These are phyloP conservation scores for Thalassophryne amazonica DNA, from an alignment of 2,797 vertebrate genomes.

Conservation along the genomic window DNA sequence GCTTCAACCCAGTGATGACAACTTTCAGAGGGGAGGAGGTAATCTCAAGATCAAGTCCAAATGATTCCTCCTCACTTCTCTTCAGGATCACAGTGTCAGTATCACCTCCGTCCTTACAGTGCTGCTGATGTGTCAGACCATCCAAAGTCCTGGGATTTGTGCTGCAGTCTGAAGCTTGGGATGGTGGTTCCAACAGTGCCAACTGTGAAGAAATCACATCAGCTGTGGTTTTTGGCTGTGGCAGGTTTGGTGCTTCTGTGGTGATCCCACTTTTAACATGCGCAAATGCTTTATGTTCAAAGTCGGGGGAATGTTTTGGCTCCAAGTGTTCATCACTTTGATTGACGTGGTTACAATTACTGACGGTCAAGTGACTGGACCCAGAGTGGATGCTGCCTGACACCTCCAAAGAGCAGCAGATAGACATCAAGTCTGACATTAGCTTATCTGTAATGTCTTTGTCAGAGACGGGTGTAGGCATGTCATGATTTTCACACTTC, in stretches of 20 bases:
- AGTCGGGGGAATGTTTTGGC: slow-evolving; percentile 83
- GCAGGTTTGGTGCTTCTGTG: slow-evolving; percentile 68
- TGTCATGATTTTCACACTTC: slow-evolving; percentile 53
- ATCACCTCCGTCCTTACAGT: slow-evolving; percentile 69
- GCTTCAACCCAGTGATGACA: slow-evolving; percentile 74
- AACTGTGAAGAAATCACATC: slow-evolving; percentile 59
- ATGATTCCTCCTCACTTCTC: slow-evolving; percentile 75
- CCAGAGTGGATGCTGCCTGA: not conserved
- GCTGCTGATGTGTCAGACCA: slow-evolving; percentile 18
- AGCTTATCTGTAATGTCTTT: slow-evolving; percentile 29
- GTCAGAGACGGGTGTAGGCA: slow-evolving; percentile 50
- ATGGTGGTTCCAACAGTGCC: slow-evolving; percentile 28
- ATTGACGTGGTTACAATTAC: slow-evolving; percentile 42
- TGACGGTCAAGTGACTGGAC: slow-evolving; percentile 60
- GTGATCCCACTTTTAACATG: slow-evolving; percentile 83
- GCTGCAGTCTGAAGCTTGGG: slow-evolving; percentile 41
- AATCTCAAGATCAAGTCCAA: slow-evolving; percentile 83
- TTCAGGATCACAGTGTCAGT: slow-evolving; percentile 71
- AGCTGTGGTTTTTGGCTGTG: slow-evolving; percentile 52
- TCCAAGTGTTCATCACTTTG: slow-evolving; percentile 73
- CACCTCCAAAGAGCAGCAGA: slow-evolving; percentile 54
- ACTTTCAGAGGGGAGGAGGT: slow-evolving; percentile 80
- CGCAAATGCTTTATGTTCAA: slow-evolving; percentile 84
- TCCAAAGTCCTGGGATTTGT: slow-evolving; percentile 30
- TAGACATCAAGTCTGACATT: slow-evolving; percentile 65